Evolutionary conservation across 2,113 vertebrate species (phyloP).

Genomic region (Callospermophilus lateralis): DNA sequence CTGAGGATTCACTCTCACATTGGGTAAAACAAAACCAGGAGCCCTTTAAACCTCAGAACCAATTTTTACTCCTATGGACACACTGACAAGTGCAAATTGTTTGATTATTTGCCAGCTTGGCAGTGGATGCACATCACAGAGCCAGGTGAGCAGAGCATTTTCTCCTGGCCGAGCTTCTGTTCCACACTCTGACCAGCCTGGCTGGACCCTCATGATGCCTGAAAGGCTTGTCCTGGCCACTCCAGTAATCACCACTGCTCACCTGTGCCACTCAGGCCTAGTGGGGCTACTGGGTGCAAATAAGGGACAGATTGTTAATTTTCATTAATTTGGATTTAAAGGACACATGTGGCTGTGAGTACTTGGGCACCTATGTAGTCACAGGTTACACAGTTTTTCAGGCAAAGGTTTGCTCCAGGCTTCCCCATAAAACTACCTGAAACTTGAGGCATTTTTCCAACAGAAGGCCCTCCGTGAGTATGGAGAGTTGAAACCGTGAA

Average conservation of each 20-base stretch:
- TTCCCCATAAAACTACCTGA: neutral
- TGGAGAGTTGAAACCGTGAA: neutral
- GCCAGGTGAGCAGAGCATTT: too few relatives aligned
- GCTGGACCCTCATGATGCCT: too few relatives aligned
- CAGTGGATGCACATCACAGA: too few relatives aligned
- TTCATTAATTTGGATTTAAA: neutral
- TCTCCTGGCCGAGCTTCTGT: too few relatives aligned
- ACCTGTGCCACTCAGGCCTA: rapidly evolving
- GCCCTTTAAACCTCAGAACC: neutral
- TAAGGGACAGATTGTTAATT: neutral
- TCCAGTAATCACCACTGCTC: neutral
- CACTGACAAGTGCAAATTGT: rapidly evolving
- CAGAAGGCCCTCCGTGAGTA: neutral
- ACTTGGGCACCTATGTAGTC: too few relatives aligned
- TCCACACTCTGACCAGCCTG: too few relatives aligned
- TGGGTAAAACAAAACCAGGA: neutral
- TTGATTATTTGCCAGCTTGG: too few relatives aligned
- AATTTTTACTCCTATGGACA: neutral
- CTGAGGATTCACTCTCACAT: neutral
- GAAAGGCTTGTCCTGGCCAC: too few relatives aligned
- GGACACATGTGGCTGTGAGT: neutral
- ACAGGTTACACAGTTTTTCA: neutral
- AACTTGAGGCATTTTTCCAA: too few relatives aligned
- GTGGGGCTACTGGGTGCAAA: neutral
- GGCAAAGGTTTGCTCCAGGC: neutral